These are phyloP conservation scores for human DNA, from an alignment of 2,113 vertebrate genomes.

Conservation along the genomic window DNA sequence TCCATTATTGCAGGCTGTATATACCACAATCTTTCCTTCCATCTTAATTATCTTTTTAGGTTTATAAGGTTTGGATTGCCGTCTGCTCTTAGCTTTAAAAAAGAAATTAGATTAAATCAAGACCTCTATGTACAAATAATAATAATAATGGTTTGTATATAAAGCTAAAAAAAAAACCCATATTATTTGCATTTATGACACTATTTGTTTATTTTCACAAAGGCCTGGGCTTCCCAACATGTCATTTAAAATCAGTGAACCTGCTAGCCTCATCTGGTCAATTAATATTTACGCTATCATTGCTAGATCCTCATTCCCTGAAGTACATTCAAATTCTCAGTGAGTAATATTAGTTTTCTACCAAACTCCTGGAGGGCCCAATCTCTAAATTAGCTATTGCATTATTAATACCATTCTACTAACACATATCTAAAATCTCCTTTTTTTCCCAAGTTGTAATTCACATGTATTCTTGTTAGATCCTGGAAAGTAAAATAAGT, in stretches of 20 bases:
- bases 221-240: neutral
- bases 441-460: slow-evolving; percentile 11
- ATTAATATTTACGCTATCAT: neutral
- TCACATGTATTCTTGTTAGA: neutral
- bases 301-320: neutral
- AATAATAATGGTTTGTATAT: slow-evolving; percentile 2
- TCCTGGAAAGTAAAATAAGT: neutral
- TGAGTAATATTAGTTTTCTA: neutral
- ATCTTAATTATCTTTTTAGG: slow-evolving; percentile 99
- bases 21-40: slow-evolving; percentile 96
- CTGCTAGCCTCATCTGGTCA: neutral
- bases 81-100: slow-evolving; percentile 94
- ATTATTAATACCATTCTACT: neutral
- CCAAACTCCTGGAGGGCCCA: neutral
- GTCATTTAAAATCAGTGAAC: neutral
- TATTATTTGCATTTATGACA: neutral
- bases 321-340: neutral
- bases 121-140: neutral
- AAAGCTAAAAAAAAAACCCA: neutral
- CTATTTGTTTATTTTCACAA: slow-evolving; percentile 25
- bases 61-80: slow-evolving; percentile 98
- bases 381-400: slow-evolving; percentile 23
- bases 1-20: slow-evolving; percentile 98
- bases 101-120: slow-evolving; percentile 52
- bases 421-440: neutral